These are phyloP conservation scores for Ephialtes manifestator DNA, from an alignment of 2,888 invertebrate species.

Conservation along the genomic window DNA sequence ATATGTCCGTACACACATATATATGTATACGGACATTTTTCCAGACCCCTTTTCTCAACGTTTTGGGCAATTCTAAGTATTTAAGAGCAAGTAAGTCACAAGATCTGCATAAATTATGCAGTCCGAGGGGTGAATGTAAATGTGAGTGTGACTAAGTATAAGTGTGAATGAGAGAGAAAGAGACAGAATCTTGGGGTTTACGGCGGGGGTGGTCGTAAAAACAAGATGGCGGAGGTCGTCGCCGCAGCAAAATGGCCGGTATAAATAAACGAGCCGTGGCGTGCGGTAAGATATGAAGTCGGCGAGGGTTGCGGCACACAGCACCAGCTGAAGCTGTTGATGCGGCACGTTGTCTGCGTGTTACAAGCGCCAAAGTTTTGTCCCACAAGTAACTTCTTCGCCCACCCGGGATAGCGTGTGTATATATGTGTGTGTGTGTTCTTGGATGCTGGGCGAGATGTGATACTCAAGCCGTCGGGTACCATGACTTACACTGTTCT, in stretches of 20 bases:
- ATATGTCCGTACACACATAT: too few species aligned
- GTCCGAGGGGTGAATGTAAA: conserved; percentile 2
- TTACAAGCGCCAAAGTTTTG: conserved; percentile 68
- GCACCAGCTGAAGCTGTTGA: conserved; percentile 51
- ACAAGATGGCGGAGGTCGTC: conserved; percentile 80
- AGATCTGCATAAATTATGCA: too few species aligned
- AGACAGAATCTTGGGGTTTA: conserved; percentile 54
- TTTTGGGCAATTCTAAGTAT: too few species aligned
- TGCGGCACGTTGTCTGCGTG: conserved; percentile 28
- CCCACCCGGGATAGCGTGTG: conserved; percentile 2
- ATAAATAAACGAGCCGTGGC: conserved; percentile 80
- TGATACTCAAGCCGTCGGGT: conserved; percentile 23
- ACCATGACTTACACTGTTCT: conserved; percentile 31
- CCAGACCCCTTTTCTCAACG: too few species aligned
- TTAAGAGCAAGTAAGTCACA: too few species aligned
- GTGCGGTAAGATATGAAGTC: conserved; percentile 57
- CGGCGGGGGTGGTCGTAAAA: conserved; percentile 80
- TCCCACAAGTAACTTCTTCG: conserved; percentile 58
- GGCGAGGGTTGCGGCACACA: conserved; percentile 32
- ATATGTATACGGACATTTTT: too few species aligned
- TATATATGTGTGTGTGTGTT: too few species aligned
- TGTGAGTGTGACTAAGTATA: conserved; percentile 71
- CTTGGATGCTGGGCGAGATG: conserved; percentile 37
- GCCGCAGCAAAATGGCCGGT: conserved; percentile 82
- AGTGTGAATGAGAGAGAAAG: conserved; percentile 73